phyloP scores from a whole-genome alignment of 2,797 vertebrate genomes.

The Antrozous pallidus region DNA sequence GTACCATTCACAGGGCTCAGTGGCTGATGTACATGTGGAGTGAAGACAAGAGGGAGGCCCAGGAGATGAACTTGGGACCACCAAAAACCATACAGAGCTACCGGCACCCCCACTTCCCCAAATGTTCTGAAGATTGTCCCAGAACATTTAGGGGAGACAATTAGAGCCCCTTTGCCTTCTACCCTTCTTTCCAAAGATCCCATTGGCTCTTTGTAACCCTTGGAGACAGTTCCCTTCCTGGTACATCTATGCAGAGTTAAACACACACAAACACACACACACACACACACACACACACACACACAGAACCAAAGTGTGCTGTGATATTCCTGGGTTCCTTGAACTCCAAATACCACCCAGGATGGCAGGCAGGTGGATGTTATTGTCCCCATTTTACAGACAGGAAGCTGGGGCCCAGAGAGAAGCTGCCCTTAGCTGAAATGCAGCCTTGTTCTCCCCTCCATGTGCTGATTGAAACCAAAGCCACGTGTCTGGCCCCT shows the following conservation, averaged over 20 bases:
- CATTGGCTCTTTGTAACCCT: not conserved
- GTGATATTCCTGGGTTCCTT: not conserved
- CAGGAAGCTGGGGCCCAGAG: not conserved
- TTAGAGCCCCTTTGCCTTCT: not conserved
- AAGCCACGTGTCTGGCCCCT: not conserved
- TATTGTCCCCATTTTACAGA: not conserved
- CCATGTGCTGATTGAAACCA: not conserved
- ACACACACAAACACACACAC: not conserved
- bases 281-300: not conserved
- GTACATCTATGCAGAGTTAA: not conserved
- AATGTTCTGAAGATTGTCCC: not conserved
- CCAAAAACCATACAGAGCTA: not conserved
- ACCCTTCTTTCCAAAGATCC: not conserved
- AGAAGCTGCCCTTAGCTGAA: fast-evolving
- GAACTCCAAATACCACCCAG: not conserved
- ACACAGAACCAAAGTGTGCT: not conserved
- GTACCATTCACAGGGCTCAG: not conserved
- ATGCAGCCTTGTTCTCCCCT: not conserved
- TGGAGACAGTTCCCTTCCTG: not conserved
- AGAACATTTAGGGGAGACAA: not conserved
- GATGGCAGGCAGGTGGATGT: not conserved
- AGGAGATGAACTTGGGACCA: not conserved
- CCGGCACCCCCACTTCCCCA: not conserved
- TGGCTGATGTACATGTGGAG: fast-evolving
- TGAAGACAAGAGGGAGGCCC: not conserved